Conservation (phyloP, 2,797 vertebrate genomes). For the Rhinichthys osculus region DNA sequence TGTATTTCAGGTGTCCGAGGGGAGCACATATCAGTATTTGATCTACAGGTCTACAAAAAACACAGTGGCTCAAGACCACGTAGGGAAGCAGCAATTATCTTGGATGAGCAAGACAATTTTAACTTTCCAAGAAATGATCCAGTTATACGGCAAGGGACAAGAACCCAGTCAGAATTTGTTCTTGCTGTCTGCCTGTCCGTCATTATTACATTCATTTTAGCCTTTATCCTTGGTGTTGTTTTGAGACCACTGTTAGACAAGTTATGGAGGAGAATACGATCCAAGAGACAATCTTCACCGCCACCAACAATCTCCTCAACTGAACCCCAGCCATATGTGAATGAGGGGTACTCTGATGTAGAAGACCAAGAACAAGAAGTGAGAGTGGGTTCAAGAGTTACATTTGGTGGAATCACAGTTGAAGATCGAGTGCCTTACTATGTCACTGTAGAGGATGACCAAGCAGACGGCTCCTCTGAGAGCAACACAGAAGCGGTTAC, state of each 20-base stretch:
- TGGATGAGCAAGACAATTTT: conserved; percentile 1
- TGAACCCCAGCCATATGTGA: conserved; percentile 73
- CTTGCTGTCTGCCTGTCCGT: conserved; percentile 87
- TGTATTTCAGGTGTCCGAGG: conserved; percentile 68
- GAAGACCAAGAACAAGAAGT: conserved; percentile 55
- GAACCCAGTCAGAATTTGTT: conserved; percentile 67
- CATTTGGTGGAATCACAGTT: conserved; percentile 64
- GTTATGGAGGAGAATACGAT: conserved; percentile 72
- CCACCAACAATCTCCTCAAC: conserved; percentile 38
- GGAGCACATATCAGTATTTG: conserved; percentile 69
- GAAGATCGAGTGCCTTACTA: conserved; percentile 69
- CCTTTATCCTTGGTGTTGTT: conserved; percentile 87
- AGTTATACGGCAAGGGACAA: background rate
- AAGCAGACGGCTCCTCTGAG: conserved; percentile 55
- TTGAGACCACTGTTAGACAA: conserved; percentile 81
- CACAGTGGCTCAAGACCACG: conserved; percentile 62
- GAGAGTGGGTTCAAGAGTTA: conserved; percentile 74
- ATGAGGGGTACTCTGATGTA: conserved; percentile 77
- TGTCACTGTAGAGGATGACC: conserved; percentile 62
- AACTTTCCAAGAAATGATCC: conserved; percentile 24
- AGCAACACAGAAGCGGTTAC: conserved; percentile 50
- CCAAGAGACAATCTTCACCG: conserved; percentile 61
- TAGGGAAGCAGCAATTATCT: conserved; percentile 58
- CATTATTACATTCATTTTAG: conserved; percentile 85
- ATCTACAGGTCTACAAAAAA: conserved; percentile 69